These are phyloP conservation scores for Brachionus paranguensis DNA, from an alignment of 1,140 invertebrate species.

Conservation along the genomic window DNA sequence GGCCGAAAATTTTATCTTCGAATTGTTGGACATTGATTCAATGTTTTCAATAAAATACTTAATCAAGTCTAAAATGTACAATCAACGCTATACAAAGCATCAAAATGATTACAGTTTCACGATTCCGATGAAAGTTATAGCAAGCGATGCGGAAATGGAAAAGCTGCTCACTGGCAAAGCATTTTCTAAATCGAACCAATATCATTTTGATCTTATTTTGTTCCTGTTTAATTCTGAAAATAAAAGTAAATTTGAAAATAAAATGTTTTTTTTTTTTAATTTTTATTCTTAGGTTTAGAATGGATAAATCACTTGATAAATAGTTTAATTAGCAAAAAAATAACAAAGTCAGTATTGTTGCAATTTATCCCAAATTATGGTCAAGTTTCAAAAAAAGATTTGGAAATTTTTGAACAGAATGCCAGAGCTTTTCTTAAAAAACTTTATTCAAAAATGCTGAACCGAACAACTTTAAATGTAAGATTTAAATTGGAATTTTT, in stretches of 20 bases:
- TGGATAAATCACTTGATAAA: background rate
- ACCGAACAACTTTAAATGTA: slow-evolving; percentile 27
- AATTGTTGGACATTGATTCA: slow-evolving; percentile 8
- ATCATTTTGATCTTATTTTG: slow-evolving; percentile 34
- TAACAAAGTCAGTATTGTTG: slow-evolving; percentile 23
- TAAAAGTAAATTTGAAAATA: background rate
- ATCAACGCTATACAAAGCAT: slow-evolving; percentile 7
- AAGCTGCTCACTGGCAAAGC: background rate
- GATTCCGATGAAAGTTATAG: slow-evolving; percentile 19
- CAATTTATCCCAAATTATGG: background rate
- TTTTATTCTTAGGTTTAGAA: background rate
- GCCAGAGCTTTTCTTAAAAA: slow-evolving; percentile 32
- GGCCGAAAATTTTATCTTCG: background rate
- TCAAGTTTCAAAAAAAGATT: background rate
- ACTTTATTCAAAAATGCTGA: slow-evolving; percentile 29
- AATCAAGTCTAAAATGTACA: background rate
- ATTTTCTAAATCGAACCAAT: background rate
- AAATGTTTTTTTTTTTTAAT: background rate
- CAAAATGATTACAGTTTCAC: slow-evolving; percentile 23
- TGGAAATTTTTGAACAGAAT: background rate
- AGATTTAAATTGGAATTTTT: background rate
- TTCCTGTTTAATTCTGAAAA: background rate
- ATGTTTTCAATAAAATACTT: slow-evolving; percentile 15
- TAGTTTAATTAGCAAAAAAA: slow-evolving; percentile 16
- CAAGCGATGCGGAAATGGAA: background rate